Evolutionary conservation across 2,797 vertebrate genomes (phyloP).

Genomic region (Sciurus vulgaris): DNA sequence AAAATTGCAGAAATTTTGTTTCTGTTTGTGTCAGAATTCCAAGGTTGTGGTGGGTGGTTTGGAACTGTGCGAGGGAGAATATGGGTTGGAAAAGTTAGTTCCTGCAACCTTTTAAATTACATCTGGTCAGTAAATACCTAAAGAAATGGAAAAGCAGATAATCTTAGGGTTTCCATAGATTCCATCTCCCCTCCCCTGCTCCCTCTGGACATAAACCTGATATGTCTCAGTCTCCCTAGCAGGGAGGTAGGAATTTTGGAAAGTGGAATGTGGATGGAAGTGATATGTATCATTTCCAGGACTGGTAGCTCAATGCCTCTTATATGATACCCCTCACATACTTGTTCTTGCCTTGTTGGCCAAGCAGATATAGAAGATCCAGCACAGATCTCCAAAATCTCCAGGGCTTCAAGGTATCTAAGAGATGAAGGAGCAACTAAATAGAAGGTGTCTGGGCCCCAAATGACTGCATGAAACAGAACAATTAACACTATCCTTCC

Average conservation of each 20-base stretch:
- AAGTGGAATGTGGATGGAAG: not conserved
- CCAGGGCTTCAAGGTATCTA: too few relatives aligned
- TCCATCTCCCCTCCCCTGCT: not conserved
- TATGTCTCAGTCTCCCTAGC: not conserved
- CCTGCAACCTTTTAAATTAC: not conserved
- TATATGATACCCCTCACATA: too few relatives aligned
- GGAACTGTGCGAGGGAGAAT: not conserved
- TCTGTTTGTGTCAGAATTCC: not conserved
- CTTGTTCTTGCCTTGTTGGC: not conserved
- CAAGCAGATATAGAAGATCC: not conserved
- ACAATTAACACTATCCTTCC: not conserved
- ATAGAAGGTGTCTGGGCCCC: not conserved
- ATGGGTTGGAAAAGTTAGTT: not conserved
- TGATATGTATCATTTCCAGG: not conserved
- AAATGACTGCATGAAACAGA: not conserved
- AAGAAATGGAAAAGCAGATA: not conserved
- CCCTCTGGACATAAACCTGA: too few relatives aligned
- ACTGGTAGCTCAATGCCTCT: not conserved
- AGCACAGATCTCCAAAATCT: not conserved
- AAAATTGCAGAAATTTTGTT: not conserved
- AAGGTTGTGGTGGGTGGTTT: not conserved
- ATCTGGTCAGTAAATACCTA: not conserved
- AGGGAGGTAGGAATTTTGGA: not conserved
- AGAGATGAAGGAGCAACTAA: not conserved
- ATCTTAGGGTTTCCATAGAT: not conserved